Conservation (phyloP, 2,113 vertebrate genomes). For the Lamprologus ornatipinnis region DNA sequence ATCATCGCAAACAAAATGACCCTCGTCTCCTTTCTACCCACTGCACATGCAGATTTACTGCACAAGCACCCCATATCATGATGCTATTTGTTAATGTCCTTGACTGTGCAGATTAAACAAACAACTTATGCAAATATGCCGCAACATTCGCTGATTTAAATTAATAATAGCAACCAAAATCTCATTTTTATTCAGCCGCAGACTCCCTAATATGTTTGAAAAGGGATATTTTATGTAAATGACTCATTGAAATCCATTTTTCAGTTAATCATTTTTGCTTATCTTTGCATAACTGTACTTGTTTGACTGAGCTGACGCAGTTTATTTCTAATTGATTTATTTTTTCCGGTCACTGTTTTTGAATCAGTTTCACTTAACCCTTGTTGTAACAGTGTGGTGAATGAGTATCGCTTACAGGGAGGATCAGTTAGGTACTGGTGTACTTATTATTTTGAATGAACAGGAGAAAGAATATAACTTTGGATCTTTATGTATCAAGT, state of each 20-base stretch:
- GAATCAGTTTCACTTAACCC: not conserved
- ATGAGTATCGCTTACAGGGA: not conserved
- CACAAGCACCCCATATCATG: slow-evolving; percentile 25
- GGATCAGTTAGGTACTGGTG: not conserved
- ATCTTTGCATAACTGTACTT: not conserved
- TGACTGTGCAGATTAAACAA: slow-evolving; percentile 58
- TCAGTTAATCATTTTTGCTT: slow-evolving; percentile 1
- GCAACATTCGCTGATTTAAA: slow-evolving; percentile 23
- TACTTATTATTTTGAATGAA: no score
- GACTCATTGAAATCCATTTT: slow-evolving; percentile 12
- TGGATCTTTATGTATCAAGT: no score
- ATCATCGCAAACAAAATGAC: slow-evolving; percentile 32
- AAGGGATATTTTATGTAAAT: slow-evolving; percentile 21
- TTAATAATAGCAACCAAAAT: slow-evolving; percentile 13
- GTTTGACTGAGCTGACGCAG: not conserved
- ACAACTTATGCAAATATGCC: slow-evolving; percentile 47
- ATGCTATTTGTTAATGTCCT: slow-evolving; percentile 59
- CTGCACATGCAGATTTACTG: slow-evolving; percentile 40
- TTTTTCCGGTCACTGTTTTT: not conserved
- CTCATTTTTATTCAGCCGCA: not conserved
- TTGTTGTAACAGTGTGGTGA: not conserved
- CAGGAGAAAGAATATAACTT: no score
- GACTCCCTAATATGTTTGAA: slow-evolving; percentile 14
- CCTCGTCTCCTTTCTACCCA: slow-evolving; percentile 5
- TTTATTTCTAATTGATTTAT: not conserved